Evolutionary conservation across 2,888 invertebrate species (phyloP).

Genomic region (Antheraea yamamai): DNA sequence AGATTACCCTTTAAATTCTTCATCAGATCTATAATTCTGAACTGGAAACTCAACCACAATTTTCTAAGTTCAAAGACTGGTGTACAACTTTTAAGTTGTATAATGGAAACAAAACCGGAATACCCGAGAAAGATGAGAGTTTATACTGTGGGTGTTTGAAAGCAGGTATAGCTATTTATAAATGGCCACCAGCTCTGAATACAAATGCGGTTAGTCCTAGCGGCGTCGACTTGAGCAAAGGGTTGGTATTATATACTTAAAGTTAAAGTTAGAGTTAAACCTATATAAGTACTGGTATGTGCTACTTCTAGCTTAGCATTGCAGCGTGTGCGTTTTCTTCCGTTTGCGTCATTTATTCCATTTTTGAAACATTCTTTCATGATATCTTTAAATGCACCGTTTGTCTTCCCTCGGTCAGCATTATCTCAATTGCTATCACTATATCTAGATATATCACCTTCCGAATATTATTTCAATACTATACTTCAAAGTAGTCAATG

Average conservation of each 20-base stretch:
- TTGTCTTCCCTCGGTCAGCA: neutral
- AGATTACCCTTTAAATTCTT: conserved; percentile 14
- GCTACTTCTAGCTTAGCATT: neutral
- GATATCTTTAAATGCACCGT: neutral
- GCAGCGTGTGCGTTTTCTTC: neutral
- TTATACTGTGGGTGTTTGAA: conserved; percentile 59
- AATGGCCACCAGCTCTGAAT: conserved; percentile 84
- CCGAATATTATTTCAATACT: neutral
- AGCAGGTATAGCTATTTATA: conserved; percentile 82
- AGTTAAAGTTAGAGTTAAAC: neutral
- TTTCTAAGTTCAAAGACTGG: conserved; percentile 85
- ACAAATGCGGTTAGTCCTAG: conserved; percentile 70
- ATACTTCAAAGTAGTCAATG: no score
- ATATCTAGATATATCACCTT: neutral
- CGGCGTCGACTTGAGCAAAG: conserved; percentile 82
- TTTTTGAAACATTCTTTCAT: neutral
- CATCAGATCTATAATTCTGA: conserved; percentile 84
- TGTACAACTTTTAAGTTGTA: conserved; percentile 84
- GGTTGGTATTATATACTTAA: conserved; percentile 41
- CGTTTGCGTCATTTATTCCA: neutral
- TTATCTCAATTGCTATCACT: neutral
- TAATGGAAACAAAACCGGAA: conserved; percentile 78
- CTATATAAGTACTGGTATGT: neutral
- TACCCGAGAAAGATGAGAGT: conserved; percentile 68
- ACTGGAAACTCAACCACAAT: conserved; percentile 85